phyloP scores from a whole-genome alignment of 2,888 invertebrate species.

The Clunio marinus region DNA sequence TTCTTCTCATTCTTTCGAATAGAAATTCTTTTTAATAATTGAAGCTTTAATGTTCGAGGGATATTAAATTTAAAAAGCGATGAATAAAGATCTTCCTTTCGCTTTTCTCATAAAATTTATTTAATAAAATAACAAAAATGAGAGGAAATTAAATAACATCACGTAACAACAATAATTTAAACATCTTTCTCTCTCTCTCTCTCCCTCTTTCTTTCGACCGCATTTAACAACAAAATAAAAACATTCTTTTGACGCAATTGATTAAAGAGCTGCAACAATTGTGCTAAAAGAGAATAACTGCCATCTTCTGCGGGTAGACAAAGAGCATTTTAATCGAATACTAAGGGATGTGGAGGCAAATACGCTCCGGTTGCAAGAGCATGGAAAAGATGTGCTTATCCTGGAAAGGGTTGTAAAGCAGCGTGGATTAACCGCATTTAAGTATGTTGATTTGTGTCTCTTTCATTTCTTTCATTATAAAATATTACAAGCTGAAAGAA shows the following conservation, averaged over 20 bases:
- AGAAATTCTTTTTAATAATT: conserved; percentile 1
- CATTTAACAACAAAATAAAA: not conserved
- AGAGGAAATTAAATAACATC: not conserved
- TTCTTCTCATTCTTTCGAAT: not conserved
- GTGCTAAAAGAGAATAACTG: conserved; percentile 76
- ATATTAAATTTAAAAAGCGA: conserved; percentile 1
- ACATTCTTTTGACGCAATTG: conserved; percentile 33
- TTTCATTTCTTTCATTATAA: not conserved
- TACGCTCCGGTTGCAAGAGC: conserved; percentile 77
- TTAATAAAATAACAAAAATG: not conserved
- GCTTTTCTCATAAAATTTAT: not conserved
- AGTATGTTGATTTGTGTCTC: conserved; percentile 53
- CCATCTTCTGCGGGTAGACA: conserved; percentile 77
- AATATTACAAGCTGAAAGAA: too few species aligned
- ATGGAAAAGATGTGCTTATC: conserved; percentile 76
- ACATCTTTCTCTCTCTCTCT: not conserved
- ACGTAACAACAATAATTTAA: not conserved
- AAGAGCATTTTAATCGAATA: conserved; percentile 79
- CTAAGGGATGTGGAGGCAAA: conserved; percentile 82
- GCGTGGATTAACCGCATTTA: conserved; percentile 56
- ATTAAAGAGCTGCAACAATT: conserved; percentile 71
- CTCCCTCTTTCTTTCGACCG: not conserved
- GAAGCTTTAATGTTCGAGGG: not conserved
- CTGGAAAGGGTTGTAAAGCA: conserved; percentile 66
- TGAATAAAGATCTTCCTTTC: conserved; percentile 9